Conservation (phyloP, 2,797 vertebrate species). For the Sternotherus odoratus region DNA sequence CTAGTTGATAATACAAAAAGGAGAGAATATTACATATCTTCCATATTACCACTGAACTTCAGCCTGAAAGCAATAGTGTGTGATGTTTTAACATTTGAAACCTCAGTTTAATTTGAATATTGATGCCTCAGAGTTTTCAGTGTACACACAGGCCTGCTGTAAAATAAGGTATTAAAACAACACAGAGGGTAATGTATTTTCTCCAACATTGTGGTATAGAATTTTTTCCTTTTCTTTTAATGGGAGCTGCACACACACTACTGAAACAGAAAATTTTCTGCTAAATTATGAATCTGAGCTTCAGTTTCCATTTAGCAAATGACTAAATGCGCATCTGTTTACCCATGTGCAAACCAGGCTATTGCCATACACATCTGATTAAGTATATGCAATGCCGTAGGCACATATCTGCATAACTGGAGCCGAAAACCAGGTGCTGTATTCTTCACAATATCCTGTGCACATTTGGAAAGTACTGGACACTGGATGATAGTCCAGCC, state of each 20-base stretch:
- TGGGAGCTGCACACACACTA: background rate
- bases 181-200: background rate
- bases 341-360: background rate
- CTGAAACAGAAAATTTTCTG: background rate
- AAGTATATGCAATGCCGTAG: background rate
- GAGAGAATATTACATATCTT: background rate
- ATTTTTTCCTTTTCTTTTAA: background rate
- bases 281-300: background rate
- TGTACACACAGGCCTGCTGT: background rate
- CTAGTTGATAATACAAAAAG: background rate
- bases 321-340: background rate
- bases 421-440: background rate
- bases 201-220: rapidly evolving
- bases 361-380: background rate
- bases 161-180: background rate
- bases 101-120: background rate
- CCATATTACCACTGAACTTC: background rate
- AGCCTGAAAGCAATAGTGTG: background rate
- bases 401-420: background rate
- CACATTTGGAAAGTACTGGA: background rate
- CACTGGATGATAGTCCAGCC: background rate
- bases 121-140: background rate
- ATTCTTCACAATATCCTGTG: background rate
- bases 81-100: background rate
- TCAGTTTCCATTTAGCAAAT: background rate